Evolutionary conservation across 1,140 invertebrate genomes (phyloP).

Genomic region (Anastatus disparis): DNA sequence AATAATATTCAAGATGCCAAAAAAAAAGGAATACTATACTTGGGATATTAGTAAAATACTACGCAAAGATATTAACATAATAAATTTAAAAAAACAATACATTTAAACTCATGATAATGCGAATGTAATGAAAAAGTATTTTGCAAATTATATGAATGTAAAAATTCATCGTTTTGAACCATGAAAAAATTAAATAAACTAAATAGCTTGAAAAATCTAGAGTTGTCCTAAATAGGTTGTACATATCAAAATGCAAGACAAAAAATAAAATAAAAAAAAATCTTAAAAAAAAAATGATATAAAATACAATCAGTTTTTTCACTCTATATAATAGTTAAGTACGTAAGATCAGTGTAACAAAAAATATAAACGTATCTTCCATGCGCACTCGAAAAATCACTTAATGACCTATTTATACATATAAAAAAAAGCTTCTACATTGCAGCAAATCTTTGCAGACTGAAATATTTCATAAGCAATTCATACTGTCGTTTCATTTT

Average conservation of each 20-base stretch:
- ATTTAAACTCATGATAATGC: too few species aligned
- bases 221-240: not conserved
- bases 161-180: not conserved
- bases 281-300: too few species aligned
- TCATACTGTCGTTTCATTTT: too few species aligned
- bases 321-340: too few species aligned
- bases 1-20: too few species aligned
- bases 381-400: slow-evolving; percentile 28
- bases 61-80: too few species aligned
- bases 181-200: not conserved
- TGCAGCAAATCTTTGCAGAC: slow-evolving; percentile 25
- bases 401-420: not conserved
- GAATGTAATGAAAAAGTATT: too few species aligned
- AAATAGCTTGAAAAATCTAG: not conserved
- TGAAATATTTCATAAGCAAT: slow-evolving; percentile 22
- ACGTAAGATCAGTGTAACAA: not conserved
- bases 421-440: too few species aligned
- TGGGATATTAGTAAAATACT: too few species aligned
- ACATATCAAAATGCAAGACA: slow-evolving; percentile 19
- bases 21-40: too few species aligned
- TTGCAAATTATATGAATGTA: not conserved
- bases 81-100: too few species aligned
- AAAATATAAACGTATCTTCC: too few species aligned
- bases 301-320: not conserved
- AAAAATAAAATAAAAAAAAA: slow-evolving; percentile 1